Evolutionary conservation across 2,888 invertebrate genomes (phyloP), one percentile per base, ranked within the genome.

Genomic region (Entomobrya multifasciata): DNA sequence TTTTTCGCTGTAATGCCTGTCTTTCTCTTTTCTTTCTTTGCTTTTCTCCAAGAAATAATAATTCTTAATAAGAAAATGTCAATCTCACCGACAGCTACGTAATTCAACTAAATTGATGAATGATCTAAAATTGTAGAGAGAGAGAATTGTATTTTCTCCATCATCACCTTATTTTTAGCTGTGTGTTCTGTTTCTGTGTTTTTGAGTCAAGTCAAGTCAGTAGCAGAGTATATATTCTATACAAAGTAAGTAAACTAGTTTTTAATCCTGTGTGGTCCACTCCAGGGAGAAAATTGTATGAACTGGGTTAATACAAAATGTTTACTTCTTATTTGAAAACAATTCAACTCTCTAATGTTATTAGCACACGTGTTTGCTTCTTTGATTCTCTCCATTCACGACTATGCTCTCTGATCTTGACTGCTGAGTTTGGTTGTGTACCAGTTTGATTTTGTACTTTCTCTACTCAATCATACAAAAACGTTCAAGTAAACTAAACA

Each of bases 31-130:
- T 57, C 10, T 52, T 20, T n/a, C 30, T 13, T 25, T 81, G 27
- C 20, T 41, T 67, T 27, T 70, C 13, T 81, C 17, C 74, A 10
- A 4, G 36, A 27, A 74, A 74, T 83, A 83, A 77, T 84, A 77
- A 84, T 84, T 84, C 83, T 84, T 84, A 84, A 84, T 84, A 84
- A 77, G 52, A 55, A 84, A 91, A 92, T 87, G 92, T 92, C 89
- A 90, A 90, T 88, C 89, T 91, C 27, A 90, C 90, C 27, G 91
- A 91, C 85, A 93, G 93, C 91, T 44, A 49, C 60, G 79, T 86
- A 86, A 79, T 86, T 77, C 79, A 86, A 79, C 62, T 79, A 86
- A 80, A 80, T 80, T 80, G 86, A 74, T 79, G 86, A 72, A 86
- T 86, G 83, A 84, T 84, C 83, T 84, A 49, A 76, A 77, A 84